Base-by-base conservation (phyloP, 2,113 vertebrate species). In the Chlorodrepanis virens region DNA sequence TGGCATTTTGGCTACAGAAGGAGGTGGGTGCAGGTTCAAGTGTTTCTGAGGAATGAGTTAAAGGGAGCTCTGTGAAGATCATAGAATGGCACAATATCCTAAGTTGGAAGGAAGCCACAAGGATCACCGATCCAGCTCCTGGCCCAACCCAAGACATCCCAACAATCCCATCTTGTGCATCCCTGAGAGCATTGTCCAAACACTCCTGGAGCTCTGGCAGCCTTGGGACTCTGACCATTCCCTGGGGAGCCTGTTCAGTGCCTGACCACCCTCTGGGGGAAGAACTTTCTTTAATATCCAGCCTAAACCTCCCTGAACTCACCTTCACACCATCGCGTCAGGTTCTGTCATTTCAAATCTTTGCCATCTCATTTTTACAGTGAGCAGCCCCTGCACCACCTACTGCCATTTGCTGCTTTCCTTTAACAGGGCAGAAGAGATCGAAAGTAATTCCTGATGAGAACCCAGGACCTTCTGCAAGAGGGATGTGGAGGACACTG, bases 281-380 rank as follows among this genome's bases (percentile, higher is more conserved):
- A 40, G n/a, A 60, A 68, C 2, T 47, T 47, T 49, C 15, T 29
- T 9, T 61, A 0, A 76, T 4, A 61, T 47, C 47, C 54, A 42
- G 0, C 14, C 12, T 2, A 69, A 54, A 31, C 4, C 25, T 47
- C 14, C 29, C 14, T 14, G 35, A 54, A 33, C 14, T 31, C 61
- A 22, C 10, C 10, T 47, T 45, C 78, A 53, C 9, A 7, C n/a
- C 10, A 11, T 8, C n/a, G 28, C n/a, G 47, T 61, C 1, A 0
- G 24, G 40, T 54, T 39, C 24, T 83, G 29, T 27, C 5, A 20
- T n/a, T 69, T 61, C 74, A 53, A 70, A 53, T 5, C 20, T n/a
- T 60, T 77, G 35, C 68, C 68, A 19, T 31, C 56, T 68, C 54
- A 16, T 81, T 75, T 71, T 68, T 7, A 24, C 2, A 0, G 5